Base-by-base conservation (phyloP, 92 coral and sea anemone genomes). In the Epizoanthus rinbou region DNA sequence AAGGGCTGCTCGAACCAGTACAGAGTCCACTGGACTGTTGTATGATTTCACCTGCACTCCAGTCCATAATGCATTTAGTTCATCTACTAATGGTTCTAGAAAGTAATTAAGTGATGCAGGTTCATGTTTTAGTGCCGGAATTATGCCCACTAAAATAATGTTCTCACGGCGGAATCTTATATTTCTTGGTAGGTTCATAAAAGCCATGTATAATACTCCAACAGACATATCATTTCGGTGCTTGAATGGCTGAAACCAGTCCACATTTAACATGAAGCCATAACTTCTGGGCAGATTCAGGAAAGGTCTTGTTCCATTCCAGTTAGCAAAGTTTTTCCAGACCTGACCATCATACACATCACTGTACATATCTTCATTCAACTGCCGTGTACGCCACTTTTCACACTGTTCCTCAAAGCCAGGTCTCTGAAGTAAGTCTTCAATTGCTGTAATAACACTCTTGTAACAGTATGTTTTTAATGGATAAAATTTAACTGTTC, bases 381-480 rank as follows among this genome's bases (percentile, higher is more conserved):
- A 68, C n/a, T 23, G 67, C 60, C 88, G 64, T 21, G 23, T 24
- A 69, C 57, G 63, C 88, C 91, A 88, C 67, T 83, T 70, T 71
- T 84, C 91, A 78, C 91, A 88, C 43, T 78, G n/a, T 64, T 88
- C 85, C 53, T 85, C 85, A 28, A 84, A 53, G 47, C 85, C 91
- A 62, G 86, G 76, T 25, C 91, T 86, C 79, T 84, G 33, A 24
- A 84, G 62, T 58, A 84, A 67, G 47, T 59, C 50, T 64, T 74
- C 87, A 41, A 74, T 63, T n/a, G 82, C 53, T 47, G 64, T 74
- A 21, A 75, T 74, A 15, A 84, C 53, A 33, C 87, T 84, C 24
- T 23, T 84, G 64, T 72, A 72, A 57, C 76, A 72, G 56, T 72
- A 72, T 21, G 76, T 72, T 72, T 72, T 72, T 52, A 72, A 45